These are phyloP conservation scores for Physeter macrocephalus DNA, from an alignment of 2,113 vertebrate species.

Conservation along the genomic window DNA sequence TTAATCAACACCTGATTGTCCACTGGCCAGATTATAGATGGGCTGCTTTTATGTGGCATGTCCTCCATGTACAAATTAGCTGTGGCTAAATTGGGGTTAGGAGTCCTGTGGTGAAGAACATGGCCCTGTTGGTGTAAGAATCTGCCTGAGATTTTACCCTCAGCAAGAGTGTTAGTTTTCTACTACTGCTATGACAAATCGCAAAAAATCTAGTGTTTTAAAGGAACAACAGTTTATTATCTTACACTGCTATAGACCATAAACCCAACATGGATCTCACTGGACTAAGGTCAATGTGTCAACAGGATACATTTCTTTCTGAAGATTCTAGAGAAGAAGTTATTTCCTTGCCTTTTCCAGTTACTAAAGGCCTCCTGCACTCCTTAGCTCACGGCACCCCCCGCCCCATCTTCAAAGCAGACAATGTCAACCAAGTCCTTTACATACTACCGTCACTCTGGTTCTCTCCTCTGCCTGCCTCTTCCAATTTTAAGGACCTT, in stretches of 20 bases:
- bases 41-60: neutral
- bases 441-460: neutral
- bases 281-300: neutral
- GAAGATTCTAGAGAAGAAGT: neutral
- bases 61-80: neutral
- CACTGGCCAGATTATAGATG: neutral
- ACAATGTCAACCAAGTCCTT: neutral
- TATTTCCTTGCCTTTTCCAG: neutral
- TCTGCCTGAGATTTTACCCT: neutral
- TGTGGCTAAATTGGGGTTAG: neutral
- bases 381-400: neutral
- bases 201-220: neutral
- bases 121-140: neutral
- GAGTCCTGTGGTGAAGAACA: neutral
- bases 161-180: neutral
- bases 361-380: neutral
- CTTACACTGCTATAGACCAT: neutral
- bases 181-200: neutral
- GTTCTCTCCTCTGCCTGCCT: neutral
- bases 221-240: neutral
- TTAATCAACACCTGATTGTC: neutral
- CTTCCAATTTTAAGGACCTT: neutral
- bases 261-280: neutral
- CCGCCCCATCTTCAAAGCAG: neutral
- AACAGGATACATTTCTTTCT: neutral